Conservation (phyloP, 2,888 invertebrate genomes). For the Leptinotarsa haldemani region DNA sequence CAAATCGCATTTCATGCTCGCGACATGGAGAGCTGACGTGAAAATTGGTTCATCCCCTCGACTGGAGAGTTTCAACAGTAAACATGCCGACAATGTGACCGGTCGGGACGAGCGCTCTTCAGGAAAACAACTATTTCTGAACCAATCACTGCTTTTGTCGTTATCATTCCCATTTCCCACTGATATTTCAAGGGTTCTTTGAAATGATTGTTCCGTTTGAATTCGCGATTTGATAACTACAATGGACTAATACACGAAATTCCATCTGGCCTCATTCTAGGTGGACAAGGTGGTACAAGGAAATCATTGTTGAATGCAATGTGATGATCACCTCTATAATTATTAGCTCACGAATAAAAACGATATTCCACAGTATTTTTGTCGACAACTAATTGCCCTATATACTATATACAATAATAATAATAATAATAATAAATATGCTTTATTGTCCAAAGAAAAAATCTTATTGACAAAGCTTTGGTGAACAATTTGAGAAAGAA, state of each 20-base stretch:
- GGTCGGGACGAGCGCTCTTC: conserved; percentile 46
- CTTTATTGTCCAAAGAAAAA: too few species aligned
- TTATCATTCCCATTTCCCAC: conserved; percentile 26
- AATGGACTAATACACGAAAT: not conserved
- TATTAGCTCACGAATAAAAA: too few species aligned
- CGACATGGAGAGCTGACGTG: conserved; percentile 59
- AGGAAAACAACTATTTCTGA: conserved; percentile 52
- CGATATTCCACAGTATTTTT: too few species aligned
- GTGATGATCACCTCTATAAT: too few species aligned
- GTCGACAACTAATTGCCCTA: too few species aligned
- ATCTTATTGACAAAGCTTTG: too few species aligned
- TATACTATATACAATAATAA: too few species aligned
- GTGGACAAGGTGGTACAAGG: not conserved
- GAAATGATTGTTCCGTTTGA: conserved; percentile 31
- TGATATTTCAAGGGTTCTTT: conserved; percentile 38
- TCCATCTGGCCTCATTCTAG: not conserved
- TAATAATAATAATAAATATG: too few species aligned
- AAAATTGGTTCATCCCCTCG: conserved; percentile 62
- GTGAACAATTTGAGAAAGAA: too few species aligned
- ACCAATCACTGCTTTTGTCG: conserved; percentile 28
- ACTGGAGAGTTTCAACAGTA: conserved; percentile 60
- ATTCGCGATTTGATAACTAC: conserved; percentile 27
- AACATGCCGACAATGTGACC: conserved; percentile 59
- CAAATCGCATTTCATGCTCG: conserved; percentile 55
- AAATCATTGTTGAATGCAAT: too few species aligned